These are phyloP conservation scores for Limnothrissa miodon DNA, from an alignment of 2,113 vertebrate genomes.

Conservation along the genomic window DNA sequence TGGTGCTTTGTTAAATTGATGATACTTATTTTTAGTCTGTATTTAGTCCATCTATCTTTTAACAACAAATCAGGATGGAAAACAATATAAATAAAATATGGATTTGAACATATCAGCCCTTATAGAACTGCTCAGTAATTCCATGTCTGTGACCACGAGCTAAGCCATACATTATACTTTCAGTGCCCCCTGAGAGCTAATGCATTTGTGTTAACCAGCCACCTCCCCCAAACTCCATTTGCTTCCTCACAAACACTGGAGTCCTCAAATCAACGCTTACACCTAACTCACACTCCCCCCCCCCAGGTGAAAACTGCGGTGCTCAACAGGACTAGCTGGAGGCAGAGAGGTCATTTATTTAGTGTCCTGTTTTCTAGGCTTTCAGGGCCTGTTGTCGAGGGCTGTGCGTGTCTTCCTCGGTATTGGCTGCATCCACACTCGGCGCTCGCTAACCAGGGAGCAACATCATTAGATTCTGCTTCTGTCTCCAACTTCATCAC, in stretches of 20 bases:
- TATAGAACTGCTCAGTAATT: too few species aligned
- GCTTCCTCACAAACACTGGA: background rate
- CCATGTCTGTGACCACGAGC: too few species aligned
- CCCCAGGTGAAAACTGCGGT: background rate
- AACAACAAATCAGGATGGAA: background rate
- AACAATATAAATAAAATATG: too few species aligned
- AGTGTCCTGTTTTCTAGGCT: background rate
- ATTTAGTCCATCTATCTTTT: too few species aligned
- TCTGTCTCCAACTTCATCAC: slow-evolving; percentile 30
- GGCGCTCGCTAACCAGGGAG: background rate
- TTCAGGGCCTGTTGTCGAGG: background rate
- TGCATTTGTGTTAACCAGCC: background rate
- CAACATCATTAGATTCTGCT: slow-evolving; percentile 40
- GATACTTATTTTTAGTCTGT: background rate
- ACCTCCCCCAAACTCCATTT: background rate
- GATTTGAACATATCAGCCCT: too few species aligned
- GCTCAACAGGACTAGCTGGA: too few species aligned
- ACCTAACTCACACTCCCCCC: too few species aligned
- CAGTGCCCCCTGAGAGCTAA: background rate
- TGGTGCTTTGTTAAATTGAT: background rate
- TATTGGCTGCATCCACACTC: background rate
- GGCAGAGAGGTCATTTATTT: background rate
- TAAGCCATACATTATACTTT: background rate
- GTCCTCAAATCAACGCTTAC: background rate
- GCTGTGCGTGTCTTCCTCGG: background rate